Conservation (phyloP, 1,140 invertebrate genomes). For the Tyrophagus putrescentiae region DNA sequence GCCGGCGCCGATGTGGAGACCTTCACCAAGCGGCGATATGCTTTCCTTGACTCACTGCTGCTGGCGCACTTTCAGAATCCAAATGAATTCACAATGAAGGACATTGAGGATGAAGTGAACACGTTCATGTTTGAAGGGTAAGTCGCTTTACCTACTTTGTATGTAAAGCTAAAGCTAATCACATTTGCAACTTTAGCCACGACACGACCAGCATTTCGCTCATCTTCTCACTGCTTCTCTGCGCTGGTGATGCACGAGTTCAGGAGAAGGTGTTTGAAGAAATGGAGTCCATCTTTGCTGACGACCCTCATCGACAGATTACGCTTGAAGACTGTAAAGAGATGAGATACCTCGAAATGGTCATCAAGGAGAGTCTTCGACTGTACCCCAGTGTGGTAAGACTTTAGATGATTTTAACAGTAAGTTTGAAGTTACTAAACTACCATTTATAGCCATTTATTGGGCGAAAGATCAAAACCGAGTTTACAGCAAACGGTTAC, state of each 20-base stretch:
- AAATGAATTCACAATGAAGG: conserved; percentile 42
- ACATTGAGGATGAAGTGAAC: conserved; percentile 63
- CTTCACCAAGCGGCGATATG: conserved; percentile 35
- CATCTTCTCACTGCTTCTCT: conserved; percentile 31
- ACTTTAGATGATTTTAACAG: too few relatives aligned
- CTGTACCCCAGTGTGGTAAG: conserved; percentile 47
- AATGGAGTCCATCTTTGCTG: conserved; percentile 30
- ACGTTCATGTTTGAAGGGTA: conserved; percentile 54
- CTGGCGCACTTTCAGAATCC: conserved; percentile 31
- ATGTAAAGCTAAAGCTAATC: too few relatives aligned
- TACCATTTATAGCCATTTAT: too few relatives aligned
- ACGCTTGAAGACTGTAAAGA: conserved; percentile 33
- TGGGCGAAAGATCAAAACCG: conserved; percentile 31
- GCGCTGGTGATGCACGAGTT: conserved; percentile 32
- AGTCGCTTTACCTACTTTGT: too few relatives aligned
- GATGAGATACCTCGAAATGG: conserved; percentile 35
- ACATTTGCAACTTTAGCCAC: too few relatives aligned
- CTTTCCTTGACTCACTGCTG: conserved; percentile 60
- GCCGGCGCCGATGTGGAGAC: neutral
- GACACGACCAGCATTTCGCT: conserved; percentile 27
- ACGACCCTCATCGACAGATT: conserved; percentile 27
- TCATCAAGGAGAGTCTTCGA: conserved; percentile 48
- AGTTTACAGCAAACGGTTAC: conserved; percentile 26
- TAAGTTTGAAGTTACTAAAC: too few relatives aligned
- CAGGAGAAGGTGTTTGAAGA: conserved; percentile 34